phyloP scores from a whole-genome alignment of 2,888 invertebrate genomes.

The Lacanobia oleracea region DNA sequence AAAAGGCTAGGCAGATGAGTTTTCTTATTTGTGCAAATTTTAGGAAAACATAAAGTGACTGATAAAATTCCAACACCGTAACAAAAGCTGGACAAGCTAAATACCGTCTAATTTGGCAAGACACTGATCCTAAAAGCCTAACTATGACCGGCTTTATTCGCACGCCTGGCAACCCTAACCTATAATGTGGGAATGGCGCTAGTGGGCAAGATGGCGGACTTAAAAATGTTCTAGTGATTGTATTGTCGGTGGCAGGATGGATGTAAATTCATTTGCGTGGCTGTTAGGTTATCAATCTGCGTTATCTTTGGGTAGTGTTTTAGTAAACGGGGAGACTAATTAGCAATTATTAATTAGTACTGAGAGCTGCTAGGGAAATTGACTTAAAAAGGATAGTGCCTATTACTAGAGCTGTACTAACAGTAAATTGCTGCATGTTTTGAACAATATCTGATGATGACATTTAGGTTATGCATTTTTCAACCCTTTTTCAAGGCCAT shows the following conservation, averaged over 20 bases:
- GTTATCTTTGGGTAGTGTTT: constrained; percentile 35
- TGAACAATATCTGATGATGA: background rate
- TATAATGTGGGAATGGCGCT: constrained; percentile 57
- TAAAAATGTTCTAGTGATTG: constrained; percentile 40
- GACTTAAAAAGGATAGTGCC: background rate
- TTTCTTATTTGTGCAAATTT: too few relatives aligned
- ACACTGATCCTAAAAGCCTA: too few relatives aligned
- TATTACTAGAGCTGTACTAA: background rate
- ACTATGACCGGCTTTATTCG: too few relatives aligned
- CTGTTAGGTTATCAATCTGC: constrained; percentile 28
- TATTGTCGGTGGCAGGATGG: constrained; percentile 43
- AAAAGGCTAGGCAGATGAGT: too few relatives aligned
- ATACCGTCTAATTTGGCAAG: too few relatives aligned
- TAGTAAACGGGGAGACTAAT: background rate
- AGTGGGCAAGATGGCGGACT: constrained; percentile 52
- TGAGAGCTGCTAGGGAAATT: background rate
- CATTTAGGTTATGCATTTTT: background rate
- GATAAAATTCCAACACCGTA: too few relatives aligned
- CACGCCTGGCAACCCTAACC: constrained; percentile 8
- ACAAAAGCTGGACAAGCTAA: too few relatives aligned
- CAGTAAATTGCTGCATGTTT: background rate
- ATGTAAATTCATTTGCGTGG: constrained; percentile 45
- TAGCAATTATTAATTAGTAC: background rate
- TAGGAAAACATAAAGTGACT: too few relatives aligned
- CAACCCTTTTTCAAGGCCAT: background rate